Conservation (phyloP, 2,888 invertebrate species). For the Yponomeuta sedellus region DNA sequence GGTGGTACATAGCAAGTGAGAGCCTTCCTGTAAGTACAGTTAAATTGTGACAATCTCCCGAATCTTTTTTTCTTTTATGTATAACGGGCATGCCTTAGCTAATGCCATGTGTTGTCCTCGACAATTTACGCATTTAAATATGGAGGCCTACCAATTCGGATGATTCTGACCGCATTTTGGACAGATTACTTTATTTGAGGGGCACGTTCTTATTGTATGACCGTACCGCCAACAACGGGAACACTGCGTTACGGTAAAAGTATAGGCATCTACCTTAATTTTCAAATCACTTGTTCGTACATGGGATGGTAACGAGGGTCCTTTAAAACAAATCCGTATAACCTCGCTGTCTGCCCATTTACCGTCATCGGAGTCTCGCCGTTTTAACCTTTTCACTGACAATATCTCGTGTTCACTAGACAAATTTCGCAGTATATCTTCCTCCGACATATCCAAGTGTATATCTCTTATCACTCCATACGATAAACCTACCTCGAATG, state of each 20-base stretch:
- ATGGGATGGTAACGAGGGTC: conserved; percentile 8
- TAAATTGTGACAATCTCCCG: conserved; percentile 16
- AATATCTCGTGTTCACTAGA: neutral
- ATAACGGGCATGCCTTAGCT: conserved; percentile 4
- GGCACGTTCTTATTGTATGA: conserved; percentile 16
- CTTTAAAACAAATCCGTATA: conserved; percentile 12
- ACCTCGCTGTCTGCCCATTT: conserved; percentile 12
- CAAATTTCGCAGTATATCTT: conserved; percentile 5
- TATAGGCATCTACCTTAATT: conserved; percentile 9
- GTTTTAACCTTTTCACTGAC: conserved; percentile 7
- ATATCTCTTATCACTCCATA: conserved; percentile 12
- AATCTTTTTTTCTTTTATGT: conserved; percentile 8
- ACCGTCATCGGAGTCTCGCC: neutral
- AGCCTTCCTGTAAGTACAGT: conserved; percentile 19
- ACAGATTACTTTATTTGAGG: conserved; percentile 17
- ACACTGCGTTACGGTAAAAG: conserved; percentile 13
- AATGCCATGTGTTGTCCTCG: conserved; percentile 19
- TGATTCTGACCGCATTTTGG: conserved; percentile 19
- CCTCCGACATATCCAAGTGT: neutral
- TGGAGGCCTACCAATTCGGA: conserved; percentile 1
- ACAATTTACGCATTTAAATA: conserved; percentile 21
- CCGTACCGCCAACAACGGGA: conserved; percentile 12
- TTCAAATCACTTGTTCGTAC: neutral
- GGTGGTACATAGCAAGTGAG: conserved; percentile 10
- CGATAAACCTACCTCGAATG: neutral